A percentile compares a stretch with the other conserved stretches of the same genome.
Evolutionary conservation across 1,140 invertebrate genomes (phyloP).

Genomic region (Papilio helenus): DNA sequence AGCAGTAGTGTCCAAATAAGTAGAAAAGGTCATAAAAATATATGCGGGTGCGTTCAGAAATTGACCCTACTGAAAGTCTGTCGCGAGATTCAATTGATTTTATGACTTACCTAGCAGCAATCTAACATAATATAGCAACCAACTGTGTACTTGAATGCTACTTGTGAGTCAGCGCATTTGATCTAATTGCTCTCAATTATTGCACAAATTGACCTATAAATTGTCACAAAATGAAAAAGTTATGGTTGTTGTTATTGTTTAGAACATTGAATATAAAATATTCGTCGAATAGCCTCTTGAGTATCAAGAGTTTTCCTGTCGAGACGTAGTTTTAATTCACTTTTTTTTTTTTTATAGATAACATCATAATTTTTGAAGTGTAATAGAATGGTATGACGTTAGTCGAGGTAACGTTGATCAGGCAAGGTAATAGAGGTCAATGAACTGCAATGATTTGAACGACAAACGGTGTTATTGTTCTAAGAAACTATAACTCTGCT

Average conservation of each 20-base stretch:
- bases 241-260: not conserved
- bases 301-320: not conserved
- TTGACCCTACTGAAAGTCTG: conserved; percentile 53
- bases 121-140: conserved; percentile 22
- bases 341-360: not conserved
- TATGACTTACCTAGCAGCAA: conserved; percentile 37
- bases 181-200: conserved; percentile 26
- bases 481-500: conserved; percentile 11
- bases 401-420: not conserved
- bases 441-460: conserved; percentile 10
- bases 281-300: no score
- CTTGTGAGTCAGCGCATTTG: conserved; percentile 11
- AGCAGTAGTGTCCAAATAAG: conserved; percentile 41
- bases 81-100: conserved; percentile 51
- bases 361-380: not conserved
- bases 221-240: not conserved
- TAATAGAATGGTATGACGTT: not conserved
- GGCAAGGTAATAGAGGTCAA: not conserved
- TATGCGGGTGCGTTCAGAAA: conserved; percentile 66
- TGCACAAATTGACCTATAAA: conserved; percentile 11
- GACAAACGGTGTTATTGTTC: conserved; percentile 21
- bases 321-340: not conserved
- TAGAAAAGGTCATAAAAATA: conserved; percentile 47
- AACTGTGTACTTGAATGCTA: conserved; percentile 11
- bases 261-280: not conserved